These are phyloP conservation scores for Dicaeum eximium DNA, from an alignment of 2,113 vertebrate species.

Conservation along the genomic window DNA sequence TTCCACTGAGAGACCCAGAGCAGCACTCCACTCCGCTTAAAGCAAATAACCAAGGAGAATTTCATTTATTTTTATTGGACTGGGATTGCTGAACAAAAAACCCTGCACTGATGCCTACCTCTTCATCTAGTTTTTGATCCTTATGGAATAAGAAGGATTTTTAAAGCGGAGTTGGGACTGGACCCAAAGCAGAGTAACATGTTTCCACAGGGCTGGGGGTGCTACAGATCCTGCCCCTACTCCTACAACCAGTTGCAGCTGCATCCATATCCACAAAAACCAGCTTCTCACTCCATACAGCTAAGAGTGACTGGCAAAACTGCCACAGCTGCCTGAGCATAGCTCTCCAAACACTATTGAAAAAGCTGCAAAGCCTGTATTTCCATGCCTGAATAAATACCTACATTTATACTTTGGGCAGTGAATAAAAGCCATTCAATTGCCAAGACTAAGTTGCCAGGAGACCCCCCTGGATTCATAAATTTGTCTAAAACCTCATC, in stretches of 20 bases:
- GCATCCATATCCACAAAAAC: rapidly evolving
- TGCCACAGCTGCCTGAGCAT: not conserved
- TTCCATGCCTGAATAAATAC: not conserved
- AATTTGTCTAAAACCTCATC: not conserved
- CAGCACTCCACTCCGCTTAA: not conserved
- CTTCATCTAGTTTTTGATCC: not conserved
- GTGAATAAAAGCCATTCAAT: not conserved
- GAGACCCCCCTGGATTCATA: not conserved
- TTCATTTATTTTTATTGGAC: conserved; percentile 43
- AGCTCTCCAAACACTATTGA: not conserved
- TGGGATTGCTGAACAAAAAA: not conserved
- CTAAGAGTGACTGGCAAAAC: not conserved
- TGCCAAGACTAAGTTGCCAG: not conserved
- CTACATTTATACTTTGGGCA: not conserved
- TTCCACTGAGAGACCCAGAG: not conserved
- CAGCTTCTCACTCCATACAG: not conserved
- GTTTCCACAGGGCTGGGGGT: not conserved
- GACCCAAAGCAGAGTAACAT: not conserved
- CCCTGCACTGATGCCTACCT: not conserved
- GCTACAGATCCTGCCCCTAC: rapidly evolving
- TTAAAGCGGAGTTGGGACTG: not conserved
- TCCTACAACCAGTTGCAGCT: rapidly evolving
- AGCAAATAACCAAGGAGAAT: conserved; percentile 16
- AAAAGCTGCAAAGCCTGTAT: not conserved
- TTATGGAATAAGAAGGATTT: not conserved